phyloP scores from a whole-genome alignment of 2,797 vertebrate species.

The Danionella dracula region DNA sequence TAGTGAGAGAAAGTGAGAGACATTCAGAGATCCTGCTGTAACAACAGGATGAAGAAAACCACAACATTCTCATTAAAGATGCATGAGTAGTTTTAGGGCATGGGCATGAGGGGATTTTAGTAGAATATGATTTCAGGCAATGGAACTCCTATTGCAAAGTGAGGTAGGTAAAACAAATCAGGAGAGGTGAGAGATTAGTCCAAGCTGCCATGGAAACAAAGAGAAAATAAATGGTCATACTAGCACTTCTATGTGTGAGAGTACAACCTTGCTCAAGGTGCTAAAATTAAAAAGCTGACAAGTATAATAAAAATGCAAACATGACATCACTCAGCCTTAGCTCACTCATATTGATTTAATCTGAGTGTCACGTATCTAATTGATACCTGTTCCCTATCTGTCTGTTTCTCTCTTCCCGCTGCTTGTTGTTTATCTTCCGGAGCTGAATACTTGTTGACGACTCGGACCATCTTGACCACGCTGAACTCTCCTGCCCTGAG shows the following conservation, averaged over 20 bases:
- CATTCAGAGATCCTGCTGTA: neutral
- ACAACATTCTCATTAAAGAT: neutral
- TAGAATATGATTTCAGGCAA: slow-evolving; percentile 15
- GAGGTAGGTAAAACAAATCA: neutral
- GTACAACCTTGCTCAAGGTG: neutral
- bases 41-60: slow-evolving; percentile 9
- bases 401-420: no score
- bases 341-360: no score
- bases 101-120: neutral
- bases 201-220: slow-evolving; percentile 38
- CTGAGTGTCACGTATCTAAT: no score
- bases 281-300: no score
- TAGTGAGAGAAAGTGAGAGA: slow-evolving; percentile 1
- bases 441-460: no score
- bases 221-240: neutral
- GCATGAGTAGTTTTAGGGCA: slow-evolving; percentile 12
- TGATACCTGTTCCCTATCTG: no score
- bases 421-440: no score
- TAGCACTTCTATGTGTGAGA: neutral
- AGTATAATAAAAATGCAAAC: no score
- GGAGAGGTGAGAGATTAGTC: slow-evolving; percentile 6
- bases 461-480: no score
- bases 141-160: neutral
- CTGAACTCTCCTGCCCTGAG: no score
- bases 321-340: no score